Evolutionary conservation across 2,113 vertebrate genomes (phyloP).

Genomic region (Melanerpes aurifrons): DNA sequence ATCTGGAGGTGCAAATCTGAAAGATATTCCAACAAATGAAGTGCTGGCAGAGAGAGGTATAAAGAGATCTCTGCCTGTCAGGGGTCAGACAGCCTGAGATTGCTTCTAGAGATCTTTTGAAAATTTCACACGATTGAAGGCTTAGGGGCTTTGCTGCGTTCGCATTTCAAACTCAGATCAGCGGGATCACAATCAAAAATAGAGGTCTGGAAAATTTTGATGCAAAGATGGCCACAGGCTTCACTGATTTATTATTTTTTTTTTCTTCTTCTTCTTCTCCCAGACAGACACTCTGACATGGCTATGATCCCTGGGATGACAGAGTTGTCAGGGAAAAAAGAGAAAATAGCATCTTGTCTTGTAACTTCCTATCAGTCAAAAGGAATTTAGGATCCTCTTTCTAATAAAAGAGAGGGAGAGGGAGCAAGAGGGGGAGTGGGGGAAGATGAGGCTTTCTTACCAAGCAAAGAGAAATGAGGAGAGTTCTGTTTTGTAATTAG

Average conservation of each 20-base stretch:
- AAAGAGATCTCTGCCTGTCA: slow-evolving; percentile 93
- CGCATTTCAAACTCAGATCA: slow-evolving; percentile 97
- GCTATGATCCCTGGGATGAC: slow-evolving; percentile 85
- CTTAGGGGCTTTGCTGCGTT: slow-evolving; percentile 91
- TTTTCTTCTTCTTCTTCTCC: slow-evolving; percentile 39
- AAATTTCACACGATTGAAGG: slow-evolving; percentile 98
- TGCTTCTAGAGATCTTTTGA: slow-evolving; percentile 98
- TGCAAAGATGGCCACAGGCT: slow-evolving; percentile 84
- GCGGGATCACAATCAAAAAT: slow-evolving; percentile 88
- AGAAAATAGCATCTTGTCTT: slow-evolving; percentile 81
- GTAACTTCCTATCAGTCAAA: slow-evolving; percentile 77
- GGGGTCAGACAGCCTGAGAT: slow-evolving; percentile 96
- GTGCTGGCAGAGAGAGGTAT: slow-evolving; percentile 91
- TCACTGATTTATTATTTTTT: slow-evolving; percentile 32
- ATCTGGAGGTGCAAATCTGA: slow-evolving; percentile 93
- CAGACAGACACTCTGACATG: slow-evolving; percentile 80
- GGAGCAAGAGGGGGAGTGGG: not conserved
- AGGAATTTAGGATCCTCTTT: slow-evolving; percentile 75
- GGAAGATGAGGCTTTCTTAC: slow-evolving; percentile 33
- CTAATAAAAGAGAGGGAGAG: slow-evolving; percentile 29
- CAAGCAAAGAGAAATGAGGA: slow-evolving; percentile 21
- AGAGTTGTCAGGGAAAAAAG: slow-evolving; percentile 81
- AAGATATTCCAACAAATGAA: slow-evolving; percentile 96
- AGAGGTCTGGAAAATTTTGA: slow-evolving; percentile 85
- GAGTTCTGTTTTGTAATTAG: slow-evolving; percentile 72